Percentiles rank a stretch among this genome's conserved stretches.
Conservation (phyloP, 2,113 vertebrate genomes). For the Cavia porcellus region DNA sequence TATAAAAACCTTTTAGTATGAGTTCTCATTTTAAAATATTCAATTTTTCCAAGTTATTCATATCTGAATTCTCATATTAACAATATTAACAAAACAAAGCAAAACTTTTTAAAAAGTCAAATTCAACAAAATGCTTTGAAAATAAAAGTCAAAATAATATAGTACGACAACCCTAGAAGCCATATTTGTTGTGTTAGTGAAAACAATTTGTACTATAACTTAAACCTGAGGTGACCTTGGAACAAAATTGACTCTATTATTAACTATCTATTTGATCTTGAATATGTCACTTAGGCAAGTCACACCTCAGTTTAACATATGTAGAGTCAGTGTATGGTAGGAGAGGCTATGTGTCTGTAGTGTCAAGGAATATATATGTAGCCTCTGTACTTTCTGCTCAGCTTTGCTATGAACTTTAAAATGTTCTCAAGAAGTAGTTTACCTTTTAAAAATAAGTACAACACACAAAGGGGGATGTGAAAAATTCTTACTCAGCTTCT, state of each 20-base stretch:
- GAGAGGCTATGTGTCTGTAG: not conserved
- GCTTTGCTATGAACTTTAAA: not conserved
- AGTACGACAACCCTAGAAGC: not conserved
- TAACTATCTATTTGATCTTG: not conserved
- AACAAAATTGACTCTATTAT: not conserved
- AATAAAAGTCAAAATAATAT: conserved; percentile 24
- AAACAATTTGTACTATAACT: not conserved
- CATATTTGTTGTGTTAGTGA: not conserved
- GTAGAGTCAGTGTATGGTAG: not conserved
- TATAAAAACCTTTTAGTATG: not conserved
- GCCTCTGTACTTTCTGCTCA: not conserved
- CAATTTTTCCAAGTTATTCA: not conserved
- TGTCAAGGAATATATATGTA: not conserved
- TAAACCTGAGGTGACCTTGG: not conserved
- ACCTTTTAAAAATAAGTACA: not conserved
- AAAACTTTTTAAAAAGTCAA: not conserved
- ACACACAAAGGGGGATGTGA: not conserved
- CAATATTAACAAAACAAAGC: not conserved
- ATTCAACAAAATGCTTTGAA: not conserved
- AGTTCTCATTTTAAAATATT: not conserved
- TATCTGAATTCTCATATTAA: not conserved
- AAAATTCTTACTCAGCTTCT: conserved; percentile 37
- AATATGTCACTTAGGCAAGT: not conserved
- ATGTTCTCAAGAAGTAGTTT: not conserved
- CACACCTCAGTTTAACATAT: not conserved